These are phyloP conservation scores for Sceliomorpha sp. DNA, from an alignment of 2,888 invertebrate genomes.

Conservation along the genomic window DNA sequence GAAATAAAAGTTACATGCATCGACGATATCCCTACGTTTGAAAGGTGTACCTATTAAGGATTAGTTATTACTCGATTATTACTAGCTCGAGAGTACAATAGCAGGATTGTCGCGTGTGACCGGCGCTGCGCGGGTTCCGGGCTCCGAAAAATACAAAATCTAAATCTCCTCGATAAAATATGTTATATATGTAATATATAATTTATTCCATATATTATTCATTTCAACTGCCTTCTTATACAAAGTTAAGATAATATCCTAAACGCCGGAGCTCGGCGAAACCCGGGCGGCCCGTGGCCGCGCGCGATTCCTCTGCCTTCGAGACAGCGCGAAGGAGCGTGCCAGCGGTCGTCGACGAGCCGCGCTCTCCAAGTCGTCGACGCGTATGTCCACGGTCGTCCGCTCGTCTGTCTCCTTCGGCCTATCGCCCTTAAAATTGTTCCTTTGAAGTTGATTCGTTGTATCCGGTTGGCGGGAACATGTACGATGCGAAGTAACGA, in stretches of 20 bases:
- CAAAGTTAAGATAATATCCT: conserved; percentile 70
- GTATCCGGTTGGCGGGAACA: conserved; percentile 78
- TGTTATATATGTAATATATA: conserved; percentile 60
- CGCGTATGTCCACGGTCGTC: too few relatives aligned
- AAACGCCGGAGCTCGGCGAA: conserved; percentile 11
- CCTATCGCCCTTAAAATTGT: too few relatives aligned
- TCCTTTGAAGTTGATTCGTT: conserved; percentile 72
- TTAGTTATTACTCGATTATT: conserved; percentile 72
- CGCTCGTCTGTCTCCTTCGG: too few relatives aligned
- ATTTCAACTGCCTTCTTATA: conserved; percentile 76
- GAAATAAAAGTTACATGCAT: conserved; percentile 69
- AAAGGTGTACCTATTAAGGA: conserved; percentile 61
- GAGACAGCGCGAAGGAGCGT: too few relatives aligned
- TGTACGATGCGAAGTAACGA: conserved; percentile 51
- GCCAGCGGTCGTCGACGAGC: too few relatives aligned
- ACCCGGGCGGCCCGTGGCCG: too few relatives aligned
- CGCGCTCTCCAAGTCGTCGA: too few relatives aligned
- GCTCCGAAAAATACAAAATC: conserved; percentile 78
- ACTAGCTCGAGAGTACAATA: conserved; percentile 67
- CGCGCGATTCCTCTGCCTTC: too few relatives aligned
- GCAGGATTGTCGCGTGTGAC: conserved; percentile 26
- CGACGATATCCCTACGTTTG: conserved; percentile 64
- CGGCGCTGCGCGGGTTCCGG: conserved; percentile 21
- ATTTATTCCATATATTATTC: conserved; percentile 69
- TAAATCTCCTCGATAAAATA: conserved; percentile 69